phyloP scores from a whole-genome alignment of 1,140 invertebrate species.

The Drosophila ercepeae region DNA sequence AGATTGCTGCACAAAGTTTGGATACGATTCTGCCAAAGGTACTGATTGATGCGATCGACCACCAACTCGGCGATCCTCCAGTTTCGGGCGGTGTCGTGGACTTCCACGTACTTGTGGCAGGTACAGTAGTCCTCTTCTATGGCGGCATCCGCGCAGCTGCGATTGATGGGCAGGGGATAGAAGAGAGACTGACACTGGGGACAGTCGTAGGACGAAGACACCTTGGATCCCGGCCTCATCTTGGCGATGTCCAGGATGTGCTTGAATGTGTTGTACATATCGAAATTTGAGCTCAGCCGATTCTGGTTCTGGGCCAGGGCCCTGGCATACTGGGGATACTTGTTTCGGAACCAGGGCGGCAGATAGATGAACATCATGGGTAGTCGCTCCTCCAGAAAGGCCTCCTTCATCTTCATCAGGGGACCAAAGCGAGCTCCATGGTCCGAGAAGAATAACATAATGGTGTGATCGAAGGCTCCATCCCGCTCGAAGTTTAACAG shows the following conservation, averaged over 20 bases:
- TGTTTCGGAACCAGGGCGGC: conserved; percentile 89
- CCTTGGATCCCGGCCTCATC: not conserved
- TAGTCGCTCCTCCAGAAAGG: conserved; percentile 94
- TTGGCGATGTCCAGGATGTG: conserved; percentile 77
- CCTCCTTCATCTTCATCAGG: conserved; percentile 87
- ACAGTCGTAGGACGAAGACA: conserved; percentile 82
- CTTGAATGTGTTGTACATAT: conserved; percentile 89
- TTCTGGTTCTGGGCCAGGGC: conserved; percentile 90
- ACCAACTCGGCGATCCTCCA: conserved; percentile 82
- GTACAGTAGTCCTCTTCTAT: conserved; percentile 91
- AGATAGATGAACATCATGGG: conserved; percentile 92
- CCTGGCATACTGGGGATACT: conserved; percentile 86
- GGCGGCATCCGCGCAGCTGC: conserved; percentile 88
- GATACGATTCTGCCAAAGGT: conserved; percentile 87
- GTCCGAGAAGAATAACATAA: conserved; percentile 94
- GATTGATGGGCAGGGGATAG: conserved; percentile 85
- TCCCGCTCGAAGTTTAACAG: conserved; percentile 86
- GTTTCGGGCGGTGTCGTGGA: conserved; percentile 69
- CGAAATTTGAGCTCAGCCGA: conserved; percentile 91
- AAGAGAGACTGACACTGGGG: conserved; percentile 87
- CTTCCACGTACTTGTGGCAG: conserved; percentile 85
- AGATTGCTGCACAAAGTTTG: conserved; percentile 85
- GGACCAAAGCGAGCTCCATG: conserved; percentile 95
- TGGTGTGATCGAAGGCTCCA: conserved; percentile 87
- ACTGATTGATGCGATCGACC: conserved; percentile 83